A percentile compares a stretch with the other conserved stretches of the same genome.
Conservation (phyloP, 1,140 invertebrate genomes). For the Bilobella aurantiaca region DNA sequence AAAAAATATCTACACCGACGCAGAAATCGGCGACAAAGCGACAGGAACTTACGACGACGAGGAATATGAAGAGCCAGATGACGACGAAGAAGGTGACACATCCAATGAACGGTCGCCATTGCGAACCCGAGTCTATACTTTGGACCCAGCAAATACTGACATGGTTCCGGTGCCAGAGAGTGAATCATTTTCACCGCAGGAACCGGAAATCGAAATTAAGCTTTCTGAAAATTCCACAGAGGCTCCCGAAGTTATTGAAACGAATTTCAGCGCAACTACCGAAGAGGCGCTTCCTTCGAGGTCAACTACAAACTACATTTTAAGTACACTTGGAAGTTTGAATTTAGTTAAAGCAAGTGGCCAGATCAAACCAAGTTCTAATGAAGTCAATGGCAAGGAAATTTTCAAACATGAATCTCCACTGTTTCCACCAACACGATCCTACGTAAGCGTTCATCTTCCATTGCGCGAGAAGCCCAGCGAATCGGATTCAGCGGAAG, state of each 20-base stretch:
- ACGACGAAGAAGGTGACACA: conserved; percentile 4
- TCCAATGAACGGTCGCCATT: conserved; percentile 1
- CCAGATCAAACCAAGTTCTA: neutral
- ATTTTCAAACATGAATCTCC: conserved; percentile 9
- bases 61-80: neutral
- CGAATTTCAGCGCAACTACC: neutral
- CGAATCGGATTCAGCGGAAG: neutral
- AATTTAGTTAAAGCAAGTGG: conserved; percentile 27
- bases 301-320: conserved; percentile 23
- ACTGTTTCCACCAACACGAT: conserved; percentile 31
- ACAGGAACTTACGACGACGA: neutral
- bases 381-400: neutral
- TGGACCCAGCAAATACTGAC: conserved; percentile 25
- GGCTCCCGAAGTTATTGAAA: neutral
- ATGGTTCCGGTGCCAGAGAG: conserved; percentile 21
- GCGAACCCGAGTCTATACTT: conserved; percentile 24
- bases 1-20: neutral
- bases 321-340: conserved; percentile 28
- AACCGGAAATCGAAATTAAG: neutral
- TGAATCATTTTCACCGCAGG: neutral
- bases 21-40: neutral
- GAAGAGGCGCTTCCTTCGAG: neutral
- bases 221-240: neutral
- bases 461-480: conserved; percentile 29
- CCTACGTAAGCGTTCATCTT: conserved; percentile 32